A percentile compares a stretch with the other conserved stretches of the same genome.
Evolutionary conservation across 64 coral and sea anemone genomes (phyloP).

Genomic region (Exaiptasia diaphana): DNA sequence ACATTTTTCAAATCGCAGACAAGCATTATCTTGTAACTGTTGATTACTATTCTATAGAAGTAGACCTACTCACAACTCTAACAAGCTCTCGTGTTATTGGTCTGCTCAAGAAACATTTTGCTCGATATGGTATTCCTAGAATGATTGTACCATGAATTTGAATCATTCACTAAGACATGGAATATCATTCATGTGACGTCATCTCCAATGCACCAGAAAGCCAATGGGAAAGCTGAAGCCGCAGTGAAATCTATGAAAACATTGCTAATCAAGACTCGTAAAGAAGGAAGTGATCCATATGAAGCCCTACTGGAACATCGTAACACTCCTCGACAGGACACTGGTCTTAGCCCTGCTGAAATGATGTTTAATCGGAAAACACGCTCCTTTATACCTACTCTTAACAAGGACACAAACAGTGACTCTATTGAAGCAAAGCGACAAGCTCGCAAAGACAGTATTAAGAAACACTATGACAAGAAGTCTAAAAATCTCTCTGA

Average conservation of each 20-base stretch:
- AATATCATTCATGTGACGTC: conserved; percentile 25
- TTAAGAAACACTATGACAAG: conserved; percentile 8
- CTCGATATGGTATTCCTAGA: conserved; percentile 14
- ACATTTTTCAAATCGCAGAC: conserved; percentile 18
- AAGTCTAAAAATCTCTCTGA: conserved; percentile 4
- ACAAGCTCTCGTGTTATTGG: neutral
- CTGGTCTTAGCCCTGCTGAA: conserved; percentile 10
- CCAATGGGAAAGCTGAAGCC: conserved; percentile 39
- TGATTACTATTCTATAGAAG: conserved; percentile 18
- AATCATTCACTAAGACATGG: conserved; percentile 33
- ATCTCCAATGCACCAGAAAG: conserved; percentile 20
- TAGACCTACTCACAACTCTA: neutral
- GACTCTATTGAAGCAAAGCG: neutral
- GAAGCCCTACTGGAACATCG: conserved; percentile 31
- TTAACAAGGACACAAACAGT: neutral
- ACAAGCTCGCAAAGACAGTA: conserved; percentile 5
- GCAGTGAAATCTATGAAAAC: conserved; percentile 23
- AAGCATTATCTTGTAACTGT: conserved; percentile 13
- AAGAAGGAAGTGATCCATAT: conserved; percentile 25
- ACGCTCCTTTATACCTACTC: conserved; percentile 1
- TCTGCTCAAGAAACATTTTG: conserved; percentile 17
- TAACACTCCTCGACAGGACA: conserved; percentile 35
- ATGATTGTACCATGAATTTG: conserved; percentile 33
- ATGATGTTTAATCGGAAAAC: conserved; percentile 35
- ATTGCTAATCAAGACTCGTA: neutral